Evolutionary conservation across 1,140 invertebrate species (phyloP).

Genomic region (Pseudomyrmex flavicornis): DNA sequence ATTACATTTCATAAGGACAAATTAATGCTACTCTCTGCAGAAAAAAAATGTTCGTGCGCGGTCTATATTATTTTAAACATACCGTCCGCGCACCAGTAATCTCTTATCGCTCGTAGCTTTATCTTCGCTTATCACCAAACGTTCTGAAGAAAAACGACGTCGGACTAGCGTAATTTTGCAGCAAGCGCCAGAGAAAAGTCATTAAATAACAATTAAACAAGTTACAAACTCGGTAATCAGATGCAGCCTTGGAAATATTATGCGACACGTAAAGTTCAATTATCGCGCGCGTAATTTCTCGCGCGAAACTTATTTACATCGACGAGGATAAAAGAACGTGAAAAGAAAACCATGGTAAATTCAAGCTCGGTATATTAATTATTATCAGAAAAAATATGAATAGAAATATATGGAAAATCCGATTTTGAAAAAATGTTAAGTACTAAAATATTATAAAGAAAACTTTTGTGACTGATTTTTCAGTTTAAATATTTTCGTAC

Average conservation of each 20-base stretch:
- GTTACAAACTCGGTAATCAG: slow-evolving; percentile 11
- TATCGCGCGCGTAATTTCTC: neutral
- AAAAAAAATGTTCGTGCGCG: slow-evolving; percentile 1
- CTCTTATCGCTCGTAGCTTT: slow-evolving; percentile 12
- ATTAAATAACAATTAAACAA: slow-evolving; percentile 50
- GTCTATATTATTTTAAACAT: slow-evolving; percentile 36
- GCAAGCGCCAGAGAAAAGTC: neutral
- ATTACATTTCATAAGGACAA: neutral
- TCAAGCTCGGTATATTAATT: neutral
- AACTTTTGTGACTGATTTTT: too few relatives aligned
- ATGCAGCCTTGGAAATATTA: slow-evolving; percentile 11
- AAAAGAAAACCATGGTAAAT: neutral
- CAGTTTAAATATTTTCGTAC: too few relatives aligned
- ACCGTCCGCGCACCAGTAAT: neutral
- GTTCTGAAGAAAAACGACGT: neutral
- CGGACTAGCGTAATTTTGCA: neutral
- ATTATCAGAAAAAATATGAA: neutral
- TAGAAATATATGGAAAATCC: neutral
- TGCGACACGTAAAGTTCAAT: slow-evolving; percentile 23
- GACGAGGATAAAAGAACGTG: neutral
- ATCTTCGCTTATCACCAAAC: slow-evolving; percentile 1
- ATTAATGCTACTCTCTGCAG: neutral
- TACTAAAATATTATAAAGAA: neutral
- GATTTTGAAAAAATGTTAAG: neutral
- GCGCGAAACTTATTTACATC: neutral